Evolutionary conservation across 92 coral and sea anemone species (phyloP).

Genomic region (Heteractis magnifica): DNA sequence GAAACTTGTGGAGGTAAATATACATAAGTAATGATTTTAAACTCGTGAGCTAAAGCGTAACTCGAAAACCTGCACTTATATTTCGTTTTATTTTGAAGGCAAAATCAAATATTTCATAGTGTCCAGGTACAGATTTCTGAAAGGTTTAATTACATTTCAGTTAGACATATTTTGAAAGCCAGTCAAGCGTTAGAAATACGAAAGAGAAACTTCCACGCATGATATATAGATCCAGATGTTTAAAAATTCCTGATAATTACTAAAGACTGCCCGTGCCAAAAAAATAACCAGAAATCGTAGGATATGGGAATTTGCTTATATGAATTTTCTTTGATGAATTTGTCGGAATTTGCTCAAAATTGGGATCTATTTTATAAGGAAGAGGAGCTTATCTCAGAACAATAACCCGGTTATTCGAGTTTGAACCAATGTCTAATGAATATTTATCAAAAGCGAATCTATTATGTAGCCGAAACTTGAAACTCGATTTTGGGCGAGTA

Average conservation of each 20-base stretch:
- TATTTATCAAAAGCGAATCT: conserved; percentile 22
- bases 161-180: not conserved
- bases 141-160: not conserved
- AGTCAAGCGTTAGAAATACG: not conserved
- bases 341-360: not conserved
- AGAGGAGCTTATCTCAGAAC: conserved; percentile 16
- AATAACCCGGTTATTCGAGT: conserved; percentile 23
- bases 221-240: not conserved
- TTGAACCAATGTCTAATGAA: conserved; percentile 18
- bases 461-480: not conserved
- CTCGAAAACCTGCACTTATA: not conserved
- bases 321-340: not conserved
- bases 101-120: not conserved
- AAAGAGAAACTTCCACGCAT: conserved; percentile 1
- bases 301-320: not conserved
- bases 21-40: not conserved
- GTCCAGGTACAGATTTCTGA: not conserved
- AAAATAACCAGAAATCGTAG: not conserved
- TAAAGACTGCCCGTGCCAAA: not conserved
- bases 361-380: not conserved
- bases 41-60: not conserved
- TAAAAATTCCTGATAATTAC: not conserved
- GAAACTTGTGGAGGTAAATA: conserved; percentile 24
- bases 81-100: not conserved
- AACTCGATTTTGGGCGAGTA: not conserved